These are phyloP conservation scores for Seriola rivoliana DNA, from an alignment of 2,113 vertebrate genomes.

Conservation along the genomic window DNA sequence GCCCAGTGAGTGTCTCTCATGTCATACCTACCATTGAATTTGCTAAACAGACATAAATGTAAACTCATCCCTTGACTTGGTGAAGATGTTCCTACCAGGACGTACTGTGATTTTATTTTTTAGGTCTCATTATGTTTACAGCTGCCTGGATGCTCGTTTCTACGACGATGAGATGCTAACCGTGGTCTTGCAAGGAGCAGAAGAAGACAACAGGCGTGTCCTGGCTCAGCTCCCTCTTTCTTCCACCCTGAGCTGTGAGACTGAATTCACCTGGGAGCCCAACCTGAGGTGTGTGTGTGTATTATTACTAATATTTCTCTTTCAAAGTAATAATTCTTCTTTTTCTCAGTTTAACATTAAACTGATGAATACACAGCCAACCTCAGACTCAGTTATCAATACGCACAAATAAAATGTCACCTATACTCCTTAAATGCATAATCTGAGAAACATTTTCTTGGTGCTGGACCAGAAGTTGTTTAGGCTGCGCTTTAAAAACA, in stretches of 20 bases:
- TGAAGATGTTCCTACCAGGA: neutral
- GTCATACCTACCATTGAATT: neutral
- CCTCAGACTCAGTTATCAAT: neutral
- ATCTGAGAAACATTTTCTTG: neutral
- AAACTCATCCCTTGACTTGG: neutral
- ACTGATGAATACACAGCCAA: neutral
- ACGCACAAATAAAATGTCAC: neutral
- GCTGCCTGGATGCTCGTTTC: constrained; percentile 94
- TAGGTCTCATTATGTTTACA: constrained; percentile 76
- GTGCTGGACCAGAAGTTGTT: neutral
- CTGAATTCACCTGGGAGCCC: constrained; percentile 87
- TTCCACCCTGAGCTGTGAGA: constrained; percentile 84
- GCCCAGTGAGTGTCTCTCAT: constrained; percentile 82
- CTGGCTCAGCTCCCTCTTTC: constrained; percentile 92
- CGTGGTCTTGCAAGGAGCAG: constrained; percentile 88
- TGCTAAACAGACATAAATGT: neutral
- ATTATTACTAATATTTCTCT: neutral
- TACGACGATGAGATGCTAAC: constrained; percentile 96
- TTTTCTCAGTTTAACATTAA: neutral
- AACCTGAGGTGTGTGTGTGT: constrained; percentile 81
- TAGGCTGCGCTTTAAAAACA: neutral
- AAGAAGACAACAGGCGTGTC: constrained; percentile 86
- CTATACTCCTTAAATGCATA: neutral
- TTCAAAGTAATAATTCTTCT: neutral
- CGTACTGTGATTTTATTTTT: constrained; percentile 17